These are phyloP conservation scores for Grallaria varia DNA, from an alignment of 2,113 vertebrate genomes.

Conservation along the genomic window DNA sequence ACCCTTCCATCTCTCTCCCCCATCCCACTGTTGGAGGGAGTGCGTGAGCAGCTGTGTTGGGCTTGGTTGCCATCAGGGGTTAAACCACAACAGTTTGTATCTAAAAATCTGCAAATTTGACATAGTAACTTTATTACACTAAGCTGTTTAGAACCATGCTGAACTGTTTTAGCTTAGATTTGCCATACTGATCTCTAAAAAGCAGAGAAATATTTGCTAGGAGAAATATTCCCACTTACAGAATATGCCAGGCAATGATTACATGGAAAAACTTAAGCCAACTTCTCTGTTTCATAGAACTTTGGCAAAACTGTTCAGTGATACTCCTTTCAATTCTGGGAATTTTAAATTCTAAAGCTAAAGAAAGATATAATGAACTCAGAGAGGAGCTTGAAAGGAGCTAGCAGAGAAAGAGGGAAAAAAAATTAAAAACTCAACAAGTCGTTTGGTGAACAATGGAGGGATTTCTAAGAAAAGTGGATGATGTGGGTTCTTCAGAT, in stretches of 20 bases:
- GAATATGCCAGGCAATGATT: background rate
- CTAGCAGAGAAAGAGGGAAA: background rate
- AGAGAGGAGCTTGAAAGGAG: background rate
- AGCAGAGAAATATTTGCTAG: background rate
- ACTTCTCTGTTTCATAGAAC: background rate
- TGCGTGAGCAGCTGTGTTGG: background rate
- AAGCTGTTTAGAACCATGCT: background rate
- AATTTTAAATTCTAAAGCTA: background rate
- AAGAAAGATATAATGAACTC: background rate
- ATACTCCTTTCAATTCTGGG: background rate
- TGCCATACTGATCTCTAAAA: background rate
- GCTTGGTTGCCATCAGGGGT: fast-evolving
- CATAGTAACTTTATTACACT: background rate
- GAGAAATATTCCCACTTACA: background rate
- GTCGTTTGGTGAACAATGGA: background rate
- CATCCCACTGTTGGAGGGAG: background rate
- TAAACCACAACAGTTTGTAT: background rate
- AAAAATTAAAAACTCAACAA: background rate
- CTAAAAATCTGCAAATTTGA: background rate
- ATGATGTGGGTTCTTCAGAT: background rate
- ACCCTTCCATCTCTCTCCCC: background rate
- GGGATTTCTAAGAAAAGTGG: background rate
- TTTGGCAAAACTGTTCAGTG: background rate
- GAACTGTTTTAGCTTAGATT: background rate
- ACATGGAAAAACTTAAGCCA: background rate